Evolutionary conservation across 2,888 invertebrate species (phyloP).

Genomic region (Calameuta filiformis): DNA sequence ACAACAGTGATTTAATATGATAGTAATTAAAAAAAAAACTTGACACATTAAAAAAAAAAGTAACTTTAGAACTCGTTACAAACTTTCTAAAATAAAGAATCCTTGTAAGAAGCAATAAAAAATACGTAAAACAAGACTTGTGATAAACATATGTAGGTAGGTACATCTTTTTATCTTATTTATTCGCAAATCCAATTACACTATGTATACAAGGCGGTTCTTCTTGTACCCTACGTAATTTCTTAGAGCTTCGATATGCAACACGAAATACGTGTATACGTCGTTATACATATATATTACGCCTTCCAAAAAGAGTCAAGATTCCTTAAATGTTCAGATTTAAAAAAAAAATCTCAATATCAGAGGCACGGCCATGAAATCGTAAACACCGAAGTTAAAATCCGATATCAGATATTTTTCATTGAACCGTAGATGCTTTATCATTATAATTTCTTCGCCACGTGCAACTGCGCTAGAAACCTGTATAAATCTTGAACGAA

Average conservation of each 20-base stretch:
- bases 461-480: background rate
- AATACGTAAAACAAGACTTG: background rate
- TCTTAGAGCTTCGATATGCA: background rate
- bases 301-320: background rate
- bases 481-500: background rate
- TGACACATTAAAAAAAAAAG: background rate
- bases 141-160: background rate
- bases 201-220: background rate
- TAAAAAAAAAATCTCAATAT: background rate
- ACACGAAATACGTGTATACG: no score
- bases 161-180: background rate
- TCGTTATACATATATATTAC: background rate
- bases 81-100: background rate
- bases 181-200: background rate
- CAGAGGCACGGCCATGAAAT: background rate
- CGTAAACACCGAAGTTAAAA: background rate
- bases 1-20: background rate
- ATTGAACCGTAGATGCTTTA: background rate
- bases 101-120: background rate
- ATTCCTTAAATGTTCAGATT: background rate
- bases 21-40: background rate
- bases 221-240: background rate
- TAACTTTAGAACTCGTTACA: background rate
- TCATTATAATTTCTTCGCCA: background rate
- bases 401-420: background rate